phyloP scores from a whole-genome alignment of 1,140 invertebrate genomes.

The Spodoptera litura region DNA sequence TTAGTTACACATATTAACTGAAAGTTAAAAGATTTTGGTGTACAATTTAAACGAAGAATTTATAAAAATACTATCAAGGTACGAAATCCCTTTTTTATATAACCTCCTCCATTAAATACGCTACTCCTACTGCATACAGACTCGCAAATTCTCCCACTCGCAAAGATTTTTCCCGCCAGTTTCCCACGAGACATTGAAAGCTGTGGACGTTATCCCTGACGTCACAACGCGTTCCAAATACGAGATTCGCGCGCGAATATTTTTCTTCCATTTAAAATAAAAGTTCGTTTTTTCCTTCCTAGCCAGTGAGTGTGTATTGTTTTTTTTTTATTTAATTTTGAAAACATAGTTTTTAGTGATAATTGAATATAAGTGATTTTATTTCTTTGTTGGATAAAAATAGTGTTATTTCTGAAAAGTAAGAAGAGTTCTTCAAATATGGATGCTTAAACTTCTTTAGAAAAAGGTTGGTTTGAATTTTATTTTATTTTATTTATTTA shows the following conservation, averaged over 20 bases:
- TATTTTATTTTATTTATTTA: neutral
- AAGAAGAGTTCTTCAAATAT: neutral
- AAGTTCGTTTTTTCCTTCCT: neutral
- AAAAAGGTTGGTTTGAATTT: neutral
- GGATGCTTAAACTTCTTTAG: neutral
- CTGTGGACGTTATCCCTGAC: constrained; percentile 56
- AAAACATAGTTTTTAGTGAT: neutral
- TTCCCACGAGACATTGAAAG: constrained; percentile 68
- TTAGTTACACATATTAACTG: no score
- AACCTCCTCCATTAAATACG: neutral
- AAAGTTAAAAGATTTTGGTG: no score
- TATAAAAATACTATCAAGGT: constrained; percentile 5
- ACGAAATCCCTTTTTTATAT: no score
- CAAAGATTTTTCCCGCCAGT: constrained; percentile 80
- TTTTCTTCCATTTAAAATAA: neutral
- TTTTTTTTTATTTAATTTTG: constrained; percentile 18
- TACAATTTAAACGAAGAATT: neutral
- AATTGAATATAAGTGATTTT: neutral
- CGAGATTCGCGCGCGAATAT: constrained; percentile 37
- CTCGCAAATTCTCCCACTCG: constrained; percentile 49
- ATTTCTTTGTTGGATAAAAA: neutral
- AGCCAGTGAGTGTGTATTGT: constrained; percentile 8
- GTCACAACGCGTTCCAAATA: constrained; percentile 30
- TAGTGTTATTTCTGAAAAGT: neutral
- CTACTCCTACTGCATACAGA: neutral